Percentiles rank a stretch among this genome's conserved stretches.
Evolutionary conservation across 2,888 invertebrate species (phyloP).

Genomic region (Troglohyphantes excavatus): DNA sequence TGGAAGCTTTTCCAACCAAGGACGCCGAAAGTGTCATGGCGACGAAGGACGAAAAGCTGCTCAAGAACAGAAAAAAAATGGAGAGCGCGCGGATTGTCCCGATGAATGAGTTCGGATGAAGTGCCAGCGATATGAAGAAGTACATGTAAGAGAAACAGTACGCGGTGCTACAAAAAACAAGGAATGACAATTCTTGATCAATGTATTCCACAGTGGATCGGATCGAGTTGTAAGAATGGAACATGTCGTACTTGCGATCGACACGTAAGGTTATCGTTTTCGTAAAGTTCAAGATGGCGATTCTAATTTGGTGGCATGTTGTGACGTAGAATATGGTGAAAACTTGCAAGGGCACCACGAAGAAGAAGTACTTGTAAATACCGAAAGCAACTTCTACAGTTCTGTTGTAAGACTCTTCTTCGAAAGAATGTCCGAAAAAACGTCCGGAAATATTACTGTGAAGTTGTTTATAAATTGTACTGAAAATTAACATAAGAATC

Average conservation of each 20-base stretch:
- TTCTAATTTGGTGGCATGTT: not conserved
- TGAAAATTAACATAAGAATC: no score
- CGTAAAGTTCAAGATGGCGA: not conserved
- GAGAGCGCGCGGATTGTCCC: no score
- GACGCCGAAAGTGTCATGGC: not conserved
- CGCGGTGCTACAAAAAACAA: no score
- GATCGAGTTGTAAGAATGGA: no score
- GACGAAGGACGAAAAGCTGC: not conserved
- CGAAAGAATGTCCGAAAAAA: not conserved
- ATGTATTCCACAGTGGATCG: no score
- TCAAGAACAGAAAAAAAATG: not conserved
- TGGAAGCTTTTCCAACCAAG: not conserved
- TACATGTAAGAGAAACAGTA: no score
- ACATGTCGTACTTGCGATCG: no score
- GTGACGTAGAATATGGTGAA: not conserved
- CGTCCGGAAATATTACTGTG: not conserved
- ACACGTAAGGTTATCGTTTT: not conserved
- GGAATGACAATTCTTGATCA: no score
- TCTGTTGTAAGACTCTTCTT: not conserved
- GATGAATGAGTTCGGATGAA: no score
- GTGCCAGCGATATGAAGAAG: no score
- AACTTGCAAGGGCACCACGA: not conserved
- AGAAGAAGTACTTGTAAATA: not conserved
- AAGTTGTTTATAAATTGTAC: no score
- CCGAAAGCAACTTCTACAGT: not conserved